These are phyloP conservation scores for Pseudobourletiella spinata DNA, from an alignment of 1,140 invertebrate genomes.

Conservation along the genomic window DNA sequence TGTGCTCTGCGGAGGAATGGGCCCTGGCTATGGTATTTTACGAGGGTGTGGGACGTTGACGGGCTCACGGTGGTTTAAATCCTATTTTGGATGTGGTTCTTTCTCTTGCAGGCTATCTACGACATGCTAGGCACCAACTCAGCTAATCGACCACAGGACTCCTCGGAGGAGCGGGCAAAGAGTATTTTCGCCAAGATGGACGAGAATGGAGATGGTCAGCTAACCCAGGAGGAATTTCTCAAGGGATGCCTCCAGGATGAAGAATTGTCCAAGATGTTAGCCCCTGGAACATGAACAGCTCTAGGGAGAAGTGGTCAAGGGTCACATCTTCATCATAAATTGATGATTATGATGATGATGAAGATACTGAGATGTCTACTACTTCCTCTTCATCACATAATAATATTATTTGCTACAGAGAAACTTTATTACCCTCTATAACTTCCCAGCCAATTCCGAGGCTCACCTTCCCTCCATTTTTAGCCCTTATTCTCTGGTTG, in stretches of 20 bases:
- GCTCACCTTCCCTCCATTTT: neutral
- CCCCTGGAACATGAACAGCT: slow-evolving; percentile 50
- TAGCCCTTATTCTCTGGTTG: too few relatives aligned
- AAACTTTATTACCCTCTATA: neutral
- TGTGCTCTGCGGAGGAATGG: too few relatives aligned
- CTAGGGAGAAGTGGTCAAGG: neutral
- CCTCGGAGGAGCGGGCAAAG: slow-evolving; percentile 90
- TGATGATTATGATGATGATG: too few relatives aligned
- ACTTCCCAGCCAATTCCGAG: neutral
- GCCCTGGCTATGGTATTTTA: too few relatives aligned
- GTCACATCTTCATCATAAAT: too few relatives aligned
- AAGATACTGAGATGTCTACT: too few relatives aligned
- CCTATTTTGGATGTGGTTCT: slow-evolving; percentile 1
- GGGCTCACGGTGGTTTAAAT: neutral
- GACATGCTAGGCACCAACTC: slow-evolving; percentile 95
- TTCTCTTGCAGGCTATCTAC: slow-evolving; percentile 82
- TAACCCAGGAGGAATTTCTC: slow-evolving; percentile 97
- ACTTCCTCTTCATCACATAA: too few relatives aligned
- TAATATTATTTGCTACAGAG: too few relatives aligned
- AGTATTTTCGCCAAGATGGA: slow-evolving; percentile 99
- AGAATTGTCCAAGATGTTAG: slow-evolving; percentile 89
- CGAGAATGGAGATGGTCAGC: slow-evolving; percentile 86
- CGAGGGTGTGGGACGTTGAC: too few relatives aligned
- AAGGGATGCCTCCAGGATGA: slow-evolving; percentile 98
- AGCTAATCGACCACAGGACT: slow-evolving; percentile 81